phyloP scores from a whole-genome alignment of 2,797 vertebrate genomes.

The Mormyrus hasselquistii region DNA sequence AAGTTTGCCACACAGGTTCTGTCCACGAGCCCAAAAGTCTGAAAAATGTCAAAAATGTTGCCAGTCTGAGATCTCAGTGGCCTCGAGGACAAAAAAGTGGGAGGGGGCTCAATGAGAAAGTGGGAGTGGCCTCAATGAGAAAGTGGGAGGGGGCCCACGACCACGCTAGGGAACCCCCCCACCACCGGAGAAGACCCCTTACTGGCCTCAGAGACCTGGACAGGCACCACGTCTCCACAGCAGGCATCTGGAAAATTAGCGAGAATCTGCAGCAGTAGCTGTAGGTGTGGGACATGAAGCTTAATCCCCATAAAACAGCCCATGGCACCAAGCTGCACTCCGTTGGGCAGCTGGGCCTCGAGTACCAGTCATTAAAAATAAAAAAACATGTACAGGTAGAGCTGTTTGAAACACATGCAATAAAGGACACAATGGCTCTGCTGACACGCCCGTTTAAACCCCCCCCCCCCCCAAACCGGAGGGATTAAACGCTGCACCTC shows the following conservation, averaged over 20 bases:
- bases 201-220: background rate
- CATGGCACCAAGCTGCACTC: background rate
- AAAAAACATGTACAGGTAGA: slow-evolving; percentile 32
- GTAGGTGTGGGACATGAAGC: slow-evolving; percentile 9
- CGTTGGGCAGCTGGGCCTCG: background rate
- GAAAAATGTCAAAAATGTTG: background rate
- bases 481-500: slow-evolving; percentile 53
- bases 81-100: background rate
- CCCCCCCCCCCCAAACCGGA: slow-evolving; percentile 41
- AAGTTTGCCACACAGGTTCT: background rate
- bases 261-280: slow-evolving; percentile 13
- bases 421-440: slow-evolving; percentile 24
- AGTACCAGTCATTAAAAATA: background rate
- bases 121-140: background rate
- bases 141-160: background rate
- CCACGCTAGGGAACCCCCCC: background rate
- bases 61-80: background rate
- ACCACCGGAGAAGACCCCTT: background rate
- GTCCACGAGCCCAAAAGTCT: background rate
- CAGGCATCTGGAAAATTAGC: background rate
- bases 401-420: slow-evolving; percentile 32
- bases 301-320: slow-evolving; percentile 17
- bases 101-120: background rate
- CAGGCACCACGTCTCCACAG: background rate
- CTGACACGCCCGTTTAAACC: background rate